Evolutionary conservation across 2,888 invertebrate species (phyloP).

Genomic region (Melinopterus prodromus): DNA sequence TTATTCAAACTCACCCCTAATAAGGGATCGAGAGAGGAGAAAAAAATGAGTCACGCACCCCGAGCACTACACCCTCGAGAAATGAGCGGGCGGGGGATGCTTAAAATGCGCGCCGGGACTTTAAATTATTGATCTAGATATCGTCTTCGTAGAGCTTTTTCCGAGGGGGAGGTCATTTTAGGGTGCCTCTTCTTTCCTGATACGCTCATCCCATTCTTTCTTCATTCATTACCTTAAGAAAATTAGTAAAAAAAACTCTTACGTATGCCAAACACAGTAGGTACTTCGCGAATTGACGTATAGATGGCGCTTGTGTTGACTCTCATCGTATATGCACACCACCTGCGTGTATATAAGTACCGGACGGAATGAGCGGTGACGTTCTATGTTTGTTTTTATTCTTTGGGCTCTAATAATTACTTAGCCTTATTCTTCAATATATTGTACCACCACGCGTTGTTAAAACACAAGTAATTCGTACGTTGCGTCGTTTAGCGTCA

Average conservation of each 20-base stretch:
- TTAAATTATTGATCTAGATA: slow-evolving; percentile 56
- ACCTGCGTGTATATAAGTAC: too few species aligned
- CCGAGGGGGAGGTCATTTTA: not conserved
- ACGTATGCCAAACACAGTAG: too few species aligned
- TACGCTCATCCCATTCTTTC: slow-evolving; percentile 24
- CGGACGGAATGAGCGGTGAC: too few species aligned
- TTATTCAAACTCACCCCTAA: slow-evolving; percentile 53
- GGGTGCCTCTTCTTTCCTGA: slow-evolving; percentile 33
- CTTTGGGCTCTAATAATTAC: too few species aligned
- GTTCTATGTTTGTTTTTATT: too few species aligned
- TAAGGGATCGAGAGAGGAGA: slow-evolving; percentile 50
- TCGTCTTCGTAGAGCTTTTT: not conserved
- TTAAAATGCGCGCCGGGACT: slow-evolving; percentile 56
- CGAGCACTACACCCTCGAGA: slow-evolving; percentile 51
- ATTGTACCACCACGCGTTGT: not conserved
- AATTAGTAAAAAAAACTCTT: too few species aligned
- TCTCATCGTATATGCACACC: too few species aligned
- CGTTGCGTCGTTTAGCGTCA: not conserved
- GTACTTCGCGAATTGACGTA: too few species aligned
- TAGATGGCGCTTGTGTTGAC: too few species aligned
- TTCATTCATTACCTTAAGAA: slow-evolving; percentile 21
- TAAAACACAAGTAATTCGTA: not conserved
- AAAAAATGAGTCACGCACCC: slow-evolving; percentile 60
- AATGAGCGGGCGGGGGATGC: slow-evolving; percentile 51
- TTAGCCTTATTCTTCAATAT: too few species aligned